Conservation (phyloP, 2,113 vertebrate species). For the Rafetus swinhoei region DNA sequence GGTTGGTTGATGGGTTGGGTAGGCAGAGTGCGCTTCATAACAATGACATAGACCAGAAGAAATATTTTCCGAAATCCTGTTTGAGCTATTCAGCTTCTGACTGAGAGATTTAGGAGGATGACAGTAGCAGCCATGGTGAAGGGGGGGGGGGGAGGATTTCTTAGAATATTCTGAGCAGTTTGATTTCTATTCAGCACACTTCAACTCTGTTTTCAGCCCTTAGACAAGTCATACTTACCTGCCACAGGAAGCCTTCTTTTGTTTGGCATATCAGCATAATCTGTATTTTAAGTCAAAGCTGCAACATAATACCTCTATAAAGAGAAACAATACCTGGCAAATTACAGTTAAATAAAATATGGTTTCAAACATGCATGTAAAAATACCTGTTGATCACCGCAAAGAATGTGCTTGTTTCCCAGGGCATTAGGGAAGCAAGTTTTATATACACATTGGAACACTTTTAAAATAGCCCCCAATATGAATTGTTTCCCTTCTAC, state of each 20-base stretch:
- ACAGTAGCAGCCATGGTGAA: background rate
- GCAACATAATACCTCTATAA: accelerated
- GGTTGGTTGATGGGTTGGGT: background rate
- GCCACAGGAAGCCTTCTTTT: background rate
- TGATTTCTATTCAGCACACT: background rate
- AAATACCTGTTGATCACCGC: background rate
- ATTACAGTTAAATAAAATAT: accelerated
- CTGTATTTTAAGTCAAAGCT: background rate
- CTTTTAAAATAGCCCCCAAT: background rate
- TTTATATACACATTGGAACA: background rate
- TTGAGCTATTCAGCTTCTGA: background rate
- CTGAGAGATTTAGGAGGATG: background rate
- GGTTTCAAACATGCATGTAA: background rate
- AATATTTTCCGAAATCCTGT: background rate
- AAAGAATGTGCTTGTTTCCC: background rate
- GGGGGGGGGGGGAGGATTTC: background rate
- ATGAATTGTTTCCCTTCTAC: background rate
- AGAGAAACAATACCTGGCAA: accelerated
- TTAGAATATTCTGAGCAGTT: background rate
- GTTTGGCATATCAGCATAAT: too few species aligned
- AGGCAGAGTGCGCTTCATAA: background rate
- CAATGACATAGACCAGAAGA: background rate
- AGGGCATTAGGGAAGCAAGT: background rate
- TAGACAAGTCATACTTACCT: background rate
- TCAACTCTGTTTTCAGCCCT: background rate